These are phyloP conservation scores for Mya arenaria DNA, from an alignment of 1,140 invertebrate genomes.

Conservation along the genomic window DNA sequence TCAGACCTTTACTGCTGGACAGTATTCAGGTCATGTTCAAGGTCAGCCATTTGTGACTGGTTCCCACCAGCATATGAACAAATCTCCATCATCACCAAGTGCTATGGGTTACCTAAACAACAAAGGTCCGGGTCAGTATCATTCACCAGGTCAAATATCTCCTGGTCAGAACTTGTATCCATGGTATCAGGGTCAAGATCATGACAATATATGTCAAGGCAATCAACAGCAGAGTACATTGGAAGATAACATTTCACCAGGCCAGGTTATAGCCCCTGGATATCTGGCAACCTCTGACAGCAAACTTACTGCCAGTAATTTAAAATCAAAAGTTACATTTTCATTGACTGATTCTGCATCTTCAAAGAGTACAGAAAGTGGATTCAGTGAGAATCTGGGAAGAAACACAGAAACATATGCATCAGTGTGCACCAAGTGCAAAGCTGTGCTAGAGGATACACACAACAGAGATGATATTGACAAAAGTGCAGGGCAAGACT, in stretches of 20 bases:
- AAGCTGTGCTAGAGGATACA: conserved; percentile 6
- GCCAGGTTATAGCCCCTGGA: not conserved
- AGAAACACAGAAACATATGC: conserved; percentile 23
- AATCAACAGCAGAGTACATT: too few species aligned
- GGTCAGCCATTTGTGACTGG: conserved; percentile 19
- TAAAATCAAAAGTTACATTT: conserved; percentile 65
- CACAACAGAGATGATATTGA: not conserved
- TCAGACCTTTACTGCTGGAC: too few species aligned
- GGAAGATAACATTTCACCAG: too few species aligned
- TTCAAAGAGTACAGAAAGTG: conserved; percentile 69
- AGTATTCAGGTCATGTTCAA: too few species aligned
- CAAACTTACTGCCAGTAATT: not conserved
- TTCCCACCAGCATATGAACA: not conserved
- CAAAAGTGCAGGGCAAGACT: not conserved
- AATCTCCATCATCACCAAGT: conserved; percentile 43
- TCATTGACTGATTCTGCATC: conserved; percentile 60
- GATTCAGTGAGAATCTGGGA: conserved; percentile 68
- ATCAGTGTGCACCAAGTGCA: conserved; percentile 43
- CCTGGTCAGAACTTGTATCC: too few species aligned
- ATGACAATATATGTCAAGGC: too few species aligned
- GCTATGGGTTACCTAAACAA: conserved; percentile 7
- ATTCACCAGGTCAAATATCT: conserved; percentile 41
- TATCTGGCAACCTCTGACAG: not conserved
- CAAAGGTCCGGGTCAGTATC: not conserved
- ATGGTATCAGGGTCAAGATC: too few species aligned